Evolutionary conservation across 2,888 invertebrate genomes (phyloP).

Genomic region (Limulus polyphemus): DNA sequence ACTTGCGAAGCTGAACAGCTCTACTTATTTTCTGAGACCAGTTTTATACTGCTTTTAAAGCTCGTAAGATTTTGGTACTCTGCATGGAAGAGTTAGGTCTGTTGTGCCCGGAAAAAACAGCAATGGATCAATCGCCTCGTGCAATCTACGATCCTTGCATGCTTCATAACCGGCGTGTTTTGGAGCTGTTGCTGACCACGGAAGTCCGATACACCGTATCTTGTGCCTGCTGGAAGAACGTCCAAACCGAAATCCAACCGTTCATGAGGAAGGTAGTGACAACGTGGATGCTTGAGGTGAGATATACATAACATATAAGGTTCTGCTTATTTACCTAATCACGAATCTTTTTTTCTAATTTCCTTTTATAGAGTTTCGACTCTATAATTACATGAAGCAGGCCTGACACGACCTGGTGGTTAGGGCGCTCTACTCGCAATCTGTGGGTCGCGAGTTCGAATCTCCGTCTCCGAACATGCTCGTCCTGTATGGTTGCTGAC

Average conservation of each 20-base stretch:
- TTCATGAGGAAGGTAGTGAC: constrained; percentile 83
- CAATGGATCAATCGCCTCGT: too few relatives aligned
- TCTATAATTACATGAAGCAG: background rate
- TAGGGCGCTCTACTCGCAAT: background rate
- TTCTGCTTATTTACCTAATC: background rate
- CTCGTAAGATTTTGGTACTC: too few relatives aligned
- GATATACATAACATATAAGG: constrained; percentile 27
- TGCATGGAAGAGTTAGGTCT: too few relatives aligned
- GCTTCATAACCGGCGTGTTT: constrained; percentile 50
- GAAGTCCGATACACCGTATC: constrained; percentile 60
- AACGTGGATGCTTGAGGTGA: constrained; percentile 95
- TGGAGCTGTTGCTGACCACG: constrained; percentile 65
- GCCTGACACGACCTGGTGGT: background rate
- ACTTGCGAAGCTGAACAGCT: too few relatives aligned
- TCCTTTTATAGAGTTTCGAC: background rate
- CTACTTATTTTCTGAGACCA: too few relatives aligned
- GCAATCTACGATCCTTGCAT: too few relatives aligned
- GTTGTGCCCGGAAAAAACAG: too few relatives aligned
- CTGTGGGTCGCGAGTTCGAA: background rate
- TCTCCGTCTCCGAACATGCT: background rate
- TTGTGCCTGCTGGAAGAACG: constrained; percentile 49
- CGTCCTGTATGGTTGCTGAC: too few relatives aligned
- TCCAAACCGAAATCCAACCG: constrained; percentile 77
- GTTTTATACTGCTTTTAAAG: too few relatives aligned
- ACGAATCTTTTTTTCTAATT: background rate